These are phyloP conservation scores for Struthio camelus DNA, from an alignment of 2,113 vertebrate species.

Conservation along the genomic window DNA sequence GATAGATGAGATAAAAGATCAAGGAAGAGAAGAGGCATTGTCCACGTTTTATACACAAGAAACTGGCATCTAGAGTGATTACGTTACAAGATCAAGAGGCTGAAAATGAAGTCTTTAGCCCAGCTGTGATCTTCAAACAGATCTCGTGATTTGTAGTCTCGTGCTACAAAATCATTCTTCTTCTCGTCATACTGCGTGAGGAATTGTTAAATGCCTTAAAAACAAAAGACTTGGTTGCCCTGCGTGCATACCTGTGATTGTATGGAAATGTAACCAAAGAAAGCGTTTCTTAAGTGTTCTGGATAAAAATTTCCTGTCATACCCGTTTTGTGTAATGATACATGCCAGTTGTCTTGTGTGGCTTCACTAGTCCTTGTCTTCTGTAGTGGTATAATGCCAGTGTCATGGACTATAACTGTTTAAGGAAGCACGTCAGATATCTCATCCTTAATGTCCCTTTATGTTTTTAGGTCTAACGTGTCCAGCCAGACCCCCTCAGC, in stretches of 20 bases:
- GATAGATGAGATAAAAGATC: background rate
- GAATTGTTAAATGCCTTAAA: background rate
- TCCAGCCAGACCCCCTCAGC: conserved; percentile 80
- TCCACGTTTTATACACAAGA: background rate
- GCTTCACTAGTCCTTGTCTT: background rate
- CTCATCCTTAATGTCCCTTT: background rate
- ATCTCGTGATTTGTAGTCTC: background rate
- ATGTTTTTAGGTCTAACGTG: conserved; percentile 77
- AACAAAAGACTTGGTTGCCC: background rate
- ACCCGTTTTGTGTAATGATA: background rate
- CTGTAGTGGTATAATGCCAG: background rate
- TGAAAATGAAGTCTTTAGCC: background rate
- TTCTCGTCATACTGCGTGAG: background rate
- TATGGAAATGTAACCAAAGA: background rate
- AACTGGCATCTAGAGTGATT: background rate
- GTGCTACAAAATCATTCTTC: background rate
- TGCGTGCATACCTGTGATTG: background rate
- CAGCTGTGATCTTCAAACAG: background rate
- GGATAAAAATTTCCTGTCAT: background rate
- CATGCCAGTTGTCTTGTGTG: background rate
- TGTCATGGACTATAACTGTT: background rate
- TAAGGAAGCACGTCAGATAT: background rate
- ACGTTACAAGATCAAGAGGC: background rate
- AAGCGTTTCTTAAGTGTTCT: background rate
- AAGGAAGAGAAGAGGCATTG: background rate